Evolutionary conservation across 2,797 vertebrate genomes (phyloP), one percentile per base, ranked within the genome.

Genomic region (Pipistrellus pygmaeus): DNA sequence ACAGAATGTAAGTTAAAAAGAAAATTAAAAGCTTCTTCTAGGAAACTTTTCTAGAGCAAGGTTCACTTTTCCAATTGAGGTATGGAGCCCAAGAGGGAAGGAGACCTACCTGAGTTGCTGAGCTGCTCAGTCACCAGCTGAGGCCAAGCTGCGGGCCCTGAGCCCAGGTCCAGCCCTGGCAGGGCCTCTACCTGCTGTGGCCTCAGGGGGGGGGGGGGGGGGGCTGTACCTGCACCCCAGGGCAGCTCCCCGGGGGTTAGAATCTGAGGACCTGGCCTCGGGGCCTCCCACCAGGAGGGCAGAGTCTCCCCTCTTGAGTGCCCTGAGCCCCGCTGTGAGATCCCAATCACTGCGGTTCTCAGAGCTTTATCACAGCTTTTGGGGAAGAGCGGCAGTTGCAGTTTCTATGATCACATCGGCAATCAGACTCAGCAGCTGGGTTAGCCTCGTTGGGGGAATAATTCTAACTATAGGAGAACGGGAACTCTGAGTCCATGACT

Each of bases 401-500:
- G 14, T n/a, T 35, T 60, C 80, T 72, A 13, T 21, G 8, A 15
- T 18, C 7, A 25, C 15, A 5, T 41, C 32, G 15, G 10, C 27
- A 17, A 48, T 27, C n/a, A 76, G 30, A 92, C 68, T 46, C n/a
- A 12, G 21, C 5, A 27, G 32, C 80, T n/a, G 17, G 35, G 15
- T 48, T 25, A 20, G 12, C 38, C 51, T 86, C 44, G 8, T 72
- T 62, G 23, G 18, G 44, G 11, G 4, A 12, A n/a, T 27, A 8
- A 57, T 18, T 76, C 76, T 7, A 44, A 60, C 32, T 5, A 23
- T 30, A 23, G 15, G 51, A 66, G 35, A 15, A 14, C 9, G 12
- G 11, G 17, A 44, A 32, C 17, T 14, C 0, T 0, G 15, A 20
- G 20, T 2, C 44, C 41, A 0, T 1, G 3, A n/a, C n/a, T 35